A percentile compares a stretch with the other conserved stretches of the same genome.
Evolutionary conservation across 2,113 vertebrate species (phyloP).

Genomic region (Crypturellus undulatus): DNA sequence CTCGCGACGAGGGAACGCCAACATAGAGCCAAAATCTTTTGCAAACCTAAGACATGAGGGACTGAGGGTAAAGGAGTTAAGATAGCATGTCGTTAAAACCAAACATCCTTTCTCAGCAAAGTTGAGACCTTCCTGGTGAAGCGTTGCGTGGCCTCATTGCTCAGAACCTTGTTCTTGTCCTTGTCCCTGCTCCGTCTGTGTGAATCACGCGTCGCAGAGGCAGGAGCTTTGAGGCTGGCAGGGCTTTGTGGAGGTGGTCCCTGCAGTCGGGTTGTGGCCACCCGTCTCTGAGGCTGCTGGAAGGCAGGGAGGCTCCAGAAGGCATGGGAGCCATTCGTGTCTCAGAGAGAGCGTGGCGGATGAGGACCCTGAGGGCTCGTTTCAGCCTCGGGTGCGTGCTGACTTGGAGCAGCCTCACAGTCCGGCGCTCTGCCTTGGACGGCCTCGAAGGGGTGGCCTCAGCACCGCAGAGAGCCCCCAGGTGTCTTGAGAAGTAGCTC

Average conservation of each 20-base stretch:
- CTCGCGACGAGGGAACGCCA: background rate
- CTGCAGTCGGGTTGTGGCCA: background rate
- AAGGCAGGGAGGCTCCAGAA: rapidly evolving
- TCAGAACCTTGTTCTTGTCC: background rate
- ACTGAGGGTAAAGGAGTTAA: background rate
- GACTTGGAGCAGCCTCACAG: background rate
- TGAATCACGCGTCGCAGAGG: background rate
- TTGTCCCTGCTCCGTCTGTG: rapidly evolving
- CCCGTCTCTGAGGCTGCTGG: background rate
- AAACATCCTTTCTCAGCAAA: background rate
- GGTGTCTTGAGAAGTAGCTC: rapidly evolving
- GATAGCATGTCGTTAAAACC: background rate
- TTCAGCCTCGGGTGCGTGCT: background rate
- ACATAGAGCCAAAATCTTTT: background rate
- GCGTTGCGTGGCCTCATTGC: background rate
- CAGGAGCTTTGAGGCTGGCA: background rate
- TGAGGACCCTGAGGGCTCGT: rapidly evolving
- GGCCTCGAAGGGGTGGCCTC: rapidly evolving
- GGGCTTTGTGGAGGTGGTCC: background rate
- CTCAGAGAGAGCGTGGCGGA: background rate
- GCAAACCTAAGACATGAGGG: background rate
- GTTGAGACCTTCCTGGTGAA: background rate
- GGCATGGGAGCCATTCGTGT: rapidly evolving
- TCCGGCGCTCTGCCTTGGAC: rapidly evolving
- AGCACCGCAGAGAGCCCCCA: rapidly evolving